Base-by-base conservation (phyloP, 2,888 invertebrate genomes). In the Glyphotaelius pellucidus region DNA sequence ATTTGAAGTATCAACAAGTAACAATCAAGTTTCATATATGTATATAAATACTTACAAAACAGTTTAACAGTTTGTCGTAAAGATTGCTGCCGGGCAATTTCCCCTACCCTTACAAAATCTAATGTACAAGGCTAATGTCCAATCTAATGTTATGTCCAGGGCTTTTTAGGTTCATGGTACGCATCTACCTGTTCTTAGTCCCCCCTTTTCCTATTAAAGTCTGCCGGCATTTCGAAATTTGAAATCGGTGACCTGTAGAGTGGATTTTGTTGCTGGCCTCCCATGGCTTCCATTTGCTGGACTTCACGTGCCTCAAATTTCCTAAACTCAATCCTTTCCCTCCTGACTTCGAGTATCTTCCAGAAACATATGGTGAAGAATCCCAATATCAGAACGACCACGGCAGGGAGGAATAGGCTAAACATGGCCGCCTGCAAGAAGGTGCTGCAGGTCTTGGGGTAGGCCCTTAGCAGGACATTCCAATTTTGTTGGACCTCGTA, bases 211-310 rank as follows among this genome's bases (percentile, higher is more conserved):
- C 90, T 89, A 32, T 91, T 42, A 52, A 90, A 93, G 15, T 47
- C 91, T 80, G 96, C 95, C 19, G 97, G 97, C 92, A 97, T 95
- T 92, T 95, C 95, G 93, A 97, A 97, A 90, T 95, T 95, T 0
- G 96, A 95, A 30, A 96, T 95, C 1, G 97, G 97, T n/a, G 97
- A 96, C 93, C 95, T 96, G 93, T 97, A 97, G 92, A 97, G 94
- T 0, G 97, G 97, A 94, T 97, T 97, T 32, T 79, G 15, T 19
- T 96, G 94, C 30, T 94, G 93, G 25, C 92, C 92, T 89, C 95
- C 95, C 91, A 95, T 95, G 94, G 95, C 95, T 84, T 95, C 94
- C 84, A 95, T 94, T 90, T 95, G 95, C 88, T 95, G 95, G 90
- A 95, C 94, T 0, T 96, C 95, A 94, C 96, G 96, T 79, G 95